Conservation (phyloP, 2,797 vertebrate genomes). For the Masticophis lateralis region DNA sequence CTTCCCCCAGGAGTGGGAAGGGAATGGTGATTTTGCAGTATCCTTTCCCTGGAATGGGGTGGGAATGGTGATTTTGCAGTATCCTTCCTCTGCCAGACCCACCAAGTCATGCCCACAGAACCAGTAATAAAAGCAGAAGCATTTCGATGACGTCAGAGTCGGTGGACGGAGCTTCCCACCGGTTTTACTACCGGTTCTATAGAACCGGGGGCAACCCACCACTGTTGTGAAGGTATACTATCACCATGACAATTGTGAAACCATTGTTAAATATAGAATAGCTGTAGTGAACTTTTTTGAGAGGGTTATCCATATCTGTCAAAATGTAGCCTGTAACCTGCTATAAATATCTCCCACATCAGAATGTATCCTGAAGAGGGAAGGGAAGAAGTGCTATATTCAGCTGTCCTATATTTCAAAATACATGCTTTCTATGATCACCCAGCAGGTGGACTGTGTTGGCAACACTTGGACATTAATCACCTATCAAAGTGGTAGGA, state of each 20-base stretch:
- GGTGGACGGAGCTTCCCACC: too few species aligned
- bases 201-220: too few species aligned
- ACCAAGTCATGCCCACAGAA: too few species aligned
- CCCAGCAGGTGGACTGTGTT: neutral
- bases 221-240: too few species aligned
- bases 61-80: too few species aligned
- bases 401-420: neutral
- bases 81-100: too few species aligned
- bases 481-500: neutral
- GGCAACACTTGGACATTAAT: neutral
- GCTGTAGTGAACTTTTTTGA: neutral
- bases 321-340: neutral
- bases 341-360: neutral
- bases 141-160: too few species aligned
- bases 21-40: too few species aligned
- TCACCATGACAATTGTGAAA: neutral
- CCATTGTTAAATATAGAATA: neutral
- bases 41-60: too few species aligned
- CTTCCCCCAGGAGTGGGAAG: too few species aligned
- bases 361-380: neutral
- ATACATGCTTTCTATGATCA: neutral
- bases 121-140: too few species aligned
- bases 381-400: neutral
- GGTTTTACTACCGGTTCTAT: too few species aligned
- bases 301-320: neutral